Evolutionary conservation across 2,113 vertebrate genomes (phyloP).

Genomic region (Talpa occidentalis): DNA sequence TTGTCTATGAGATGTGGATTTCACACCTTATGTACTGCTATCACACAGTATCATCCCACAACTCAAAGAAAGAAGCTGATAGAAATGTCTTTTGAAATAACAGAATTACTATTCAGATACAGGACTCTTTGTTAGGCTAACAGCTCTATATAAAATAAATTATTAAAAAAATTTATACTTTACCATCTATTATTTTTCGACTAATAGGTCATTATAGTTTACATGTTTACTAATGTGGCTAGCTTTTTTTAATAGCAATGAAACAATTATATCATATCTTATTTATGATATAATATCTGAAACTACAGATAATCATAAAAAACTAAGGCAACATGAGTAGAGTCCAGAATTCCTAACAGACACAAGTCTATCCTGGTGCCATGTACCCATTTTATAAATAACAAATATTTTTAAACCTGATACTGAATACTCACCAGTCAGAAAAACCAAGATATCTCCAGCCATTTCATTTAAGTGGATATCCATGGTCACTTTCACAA

Average conservation of each 20-base stretch:
- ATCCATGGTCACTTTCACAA: slow-evolving; percentile 93
- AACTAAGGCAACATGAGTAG: background rate
- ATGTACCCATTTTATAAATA: background rate
- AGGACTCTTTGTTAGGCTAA: background rate
- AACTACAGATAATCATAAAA: slow-evolving; percentile 31
- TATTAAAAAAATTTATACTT: slow-evolving; percentile 26
- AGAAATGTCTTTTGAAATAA: background rate
- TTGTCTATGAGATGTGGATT: background rate
- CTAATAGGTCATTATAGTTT: slow-evolving; percentile 39
- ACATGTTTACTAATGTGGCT: background rate
- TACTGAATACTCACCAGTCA: slow-evolving; percentile 90
- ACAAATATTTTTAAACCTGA: slow-evolving; percentile 29
- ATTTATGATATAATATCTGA: background rate
- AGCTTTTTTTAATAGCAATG: background rate
- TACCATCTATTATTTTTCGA: slow-evolving; percentile 22
- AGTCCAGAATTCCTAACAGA: slow-evolving; percentile 8
- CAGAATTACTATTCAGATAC: background rate
- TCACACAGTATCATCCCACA: background rate
- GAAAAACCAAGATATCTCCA: slow-evolving; percentile 97
- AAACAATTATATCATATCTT: slow-evolving; percentile 21
- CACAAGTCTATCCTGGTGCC: background rate
- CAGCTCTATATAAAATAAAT: background rate
- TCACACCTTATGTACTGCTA: background rate
- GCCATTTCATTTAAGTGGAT: slow-evolving; percentile 93
- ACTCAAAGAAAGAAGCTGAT: background rate